phyloP scores from a whole-genome alignment of 2,113 vertebrate species.

The Nothobranchius furzeri region DNA sequence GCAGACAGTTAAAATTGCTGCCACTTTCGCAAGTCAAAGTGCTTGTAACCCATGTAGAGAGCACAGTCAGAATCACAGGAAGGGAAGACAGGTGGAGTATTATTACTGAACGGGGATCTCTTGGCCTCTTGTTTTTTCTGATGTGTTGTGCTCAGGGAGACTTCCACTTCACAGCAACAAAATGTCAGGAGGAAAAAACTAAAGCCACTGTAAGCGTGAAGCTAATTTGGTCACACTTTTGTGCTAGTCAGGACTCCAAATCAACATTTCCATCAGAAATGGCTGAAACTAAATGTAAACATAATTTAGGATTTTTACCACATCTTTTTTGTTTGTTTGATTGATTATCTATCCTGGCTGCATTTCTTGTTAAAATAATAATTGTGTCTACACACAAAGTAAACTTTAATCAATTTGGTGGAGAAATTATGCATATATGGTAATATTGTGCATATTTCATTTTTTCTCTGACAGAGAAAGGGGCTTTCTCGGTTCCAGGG shows the following conservation, averaged over 20 bases:
- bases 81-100: conserved; percentile 5
- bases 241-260: background rate
- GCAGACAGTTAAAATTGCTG: background rate
- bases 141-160: background rate
- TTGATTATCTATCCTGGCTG: too few species aligned
- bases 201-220: background rate
- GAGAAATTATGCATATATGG: too few species aligned
- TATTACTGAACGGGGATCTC: background rate
- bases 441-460: too few species aligned
- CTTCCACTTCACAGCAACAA: background rate
- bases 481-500: too few species aligned
- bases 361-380: too few species aligned
- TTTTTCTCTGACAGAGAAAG: too few species aligned
- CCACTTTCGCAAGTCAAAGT: conserved; percentile 3
- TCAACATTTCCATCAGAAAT: background rate
- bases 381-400: too few species aligned
- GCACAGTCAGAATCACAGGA: conserved; percentile 7
- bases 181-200: background rate
- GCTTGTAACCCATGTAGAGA: conserved; percentile 6
- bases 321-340: too few species aligned
- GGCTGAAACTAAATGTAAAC: too few species aligned
- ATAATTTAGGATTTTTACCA: too few species aligned
- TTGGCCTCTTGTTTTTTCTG: background rate
- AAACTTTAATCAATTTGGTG: too few species aligned
- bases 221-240: background rate